Evolutionary conservation across 2,113 vertebrate genomes (phyloP).

Genomic region (Phodopus roborovskii): DNA sequence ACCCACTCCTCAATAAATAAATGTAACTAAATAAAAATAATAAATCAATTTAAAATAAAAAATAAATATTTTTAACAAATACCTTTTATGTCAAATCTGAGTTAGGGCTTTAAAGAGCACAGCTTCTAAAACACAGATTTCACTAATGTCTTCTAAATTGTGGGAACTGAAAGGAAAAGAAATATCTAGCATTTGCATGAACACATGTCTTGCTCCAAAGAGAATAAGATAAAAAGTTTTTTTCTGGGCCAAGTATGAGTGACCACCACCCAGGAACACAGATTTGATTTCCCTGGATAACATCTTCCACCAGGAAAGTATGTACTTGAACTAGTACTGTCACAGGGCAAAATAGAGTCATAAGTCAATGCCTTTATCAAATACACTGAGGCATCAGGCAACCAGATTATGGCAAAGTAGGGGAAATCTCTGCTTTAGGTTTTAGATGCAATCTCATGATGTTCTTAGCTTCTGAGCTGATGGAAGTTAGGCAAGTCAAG

Average conservation of each 20-base stretch:
- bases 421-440: not conserved
- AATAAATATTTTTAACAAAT: not conserved
- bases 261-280: not conserved
- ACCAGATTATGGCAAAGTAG: too few species aligned
- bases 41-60: not conserved
- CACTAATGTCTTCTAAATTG: constrained; percentile 37
- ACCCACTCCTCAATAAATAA: too few species aligned
- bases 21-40: not conserved
- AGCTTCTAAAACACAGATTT: not conserved
- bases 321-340: not conserved
- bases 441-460: not conserved
- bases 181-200: not conserved
- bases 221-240: not conserved
- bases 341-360: not conserved
- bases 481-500: not conserved
- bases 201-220: not conserved
- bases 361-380: not conserved
- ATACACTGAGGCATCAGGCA: not conserved
- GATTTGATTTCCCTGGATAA: not conserved
- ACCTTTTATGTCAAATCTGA: not conserved
- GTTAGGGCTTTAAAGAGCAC: constrained; percentile 22
- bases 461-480: not conserved
- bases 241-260: not conserved
- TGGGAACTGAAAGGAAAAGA: not conserved
- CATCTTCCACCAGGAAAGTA: not conserved